These are phyloP conservation scores for Bembecia ichneumoniformis DNA, from an alignment of 2,888 invertebrate genomes.

Conservation along the genomic window DNA sequence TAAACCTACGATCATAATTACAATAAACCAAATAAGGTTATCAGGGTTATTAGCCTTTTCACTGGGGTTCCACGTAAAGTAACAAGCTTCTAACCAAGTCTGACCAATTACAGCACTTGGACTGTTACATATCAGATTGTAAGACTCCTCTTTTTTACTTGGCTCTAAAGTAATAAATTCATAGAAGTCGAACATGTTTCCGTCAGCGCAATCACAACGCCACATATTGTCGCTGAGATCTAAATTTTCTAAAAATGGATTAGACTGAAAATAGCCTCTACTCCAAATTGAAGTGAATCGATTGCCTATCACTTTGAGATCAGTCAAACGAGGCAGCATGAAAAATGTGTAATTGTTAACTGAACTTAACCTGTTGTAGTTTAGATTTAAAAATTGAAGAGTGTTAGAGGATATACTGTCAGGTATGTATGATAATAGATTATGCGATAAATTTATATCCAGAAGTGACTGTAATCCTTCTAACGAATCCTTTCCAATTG, in stretches of 20 bases:
- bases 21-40: conserved; percentile 73
- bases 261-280: conserved; percentile 72
- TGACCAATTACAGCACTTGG: conserved; percentile 75
- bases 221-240: conserved; percentile 81
- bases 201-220: conserved; percentile 80
- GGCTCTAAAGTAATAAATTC: conserved; percentile 73
- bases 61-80: conserved; percentile 71
- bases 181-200: conserved; percentile 74
- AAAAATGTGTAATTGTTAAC: conserved; percentile 76
- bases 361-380: conserved; percentile 72
- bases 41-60: conserved; percentile 48
- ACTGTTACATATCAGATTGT: conserved; percentile 75
- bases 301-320: conserved; percentile 79
- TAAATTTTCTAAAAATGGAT: conserved; percentile 71
- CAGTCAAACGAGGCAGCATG: conserved; percentile 72
- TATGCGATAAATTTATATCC: conserved; percentile 76
- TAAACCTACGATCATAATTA: conserved; percentile 68
- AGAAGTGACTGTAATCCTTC: conserved; percentile 72
- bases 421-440: conserved; percentile 76
- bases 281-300: conserved; percentile 76
- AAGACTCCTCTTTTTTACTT: conserved; percentile 62
- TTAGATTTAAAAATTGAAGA: conserved; percentile 73
- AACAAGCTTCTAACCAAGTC: conserved; percentile 80
- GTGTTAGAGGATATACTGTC: conserved; percentile 73
- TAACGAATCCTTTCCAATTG: conserved; percentile 70